Evolutionary conservation across 2,113 vertebrate genomes (phyloP).

Genomic region (Antennarius striatus): DNA sequence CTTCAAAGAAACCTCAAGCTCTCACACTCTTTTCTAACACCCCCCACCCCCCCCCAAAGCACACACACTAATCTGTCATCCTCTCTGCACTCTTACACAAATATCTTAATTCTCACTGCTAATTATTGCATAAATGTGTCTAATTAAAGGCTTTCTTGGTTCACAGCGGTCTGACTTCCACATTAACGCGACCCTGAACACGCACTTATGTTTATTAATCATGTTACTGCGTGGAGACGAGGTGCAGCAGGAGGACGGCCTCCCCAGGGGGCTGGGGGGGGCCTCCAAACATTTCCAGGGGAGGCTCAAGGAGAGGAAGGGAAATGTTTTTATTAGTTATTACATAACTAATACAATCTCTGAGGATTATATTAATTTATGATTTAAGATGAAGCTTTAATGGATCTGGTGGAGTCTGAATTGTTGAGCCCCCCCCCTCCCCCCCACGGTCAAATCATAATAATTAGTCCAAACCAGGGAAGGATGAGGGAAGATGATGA

Average conservation of each 20-base stretch:
- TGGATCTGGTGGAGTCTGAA: too few relatives aligned
- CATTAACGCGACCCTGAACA: neutral
- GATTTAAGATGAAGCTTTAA: too few relatives aligned
- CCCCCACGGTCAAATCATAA: too few relatives aligned
- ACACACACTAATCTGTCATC: neutral
- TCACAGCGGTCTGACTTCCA: neutral
- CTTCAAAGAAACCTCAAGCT: slow-evolving; percentile 52
- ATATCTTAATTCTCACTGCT: slow-evolving; percentile 1
- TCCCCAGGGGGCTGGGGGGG: neutral
- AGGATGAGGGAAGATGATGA: neutral
- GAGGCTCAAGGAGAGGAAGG: too few relatives aligned
- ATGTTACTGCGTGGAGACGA: neutral
- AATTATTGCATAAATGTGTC: neutral
- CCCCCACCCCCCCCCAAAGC: too few relatives aligned
- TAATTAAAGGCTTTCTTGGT: neutral
- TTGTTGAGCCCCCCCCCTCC: too few relatives aligned
- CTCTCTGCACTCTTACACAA: neutral
- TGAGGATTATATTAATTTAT: too few relatives aligned
- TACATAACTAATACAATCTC: too few relatives aligned
- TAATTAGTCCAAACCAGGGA: neutral
- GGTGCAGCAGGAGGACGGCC: neutral
- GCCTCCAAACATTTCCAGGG: too few relatives aligned
- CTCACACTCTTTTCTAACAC: neutral
- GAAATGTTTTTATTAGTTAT: too few relatives aligned
- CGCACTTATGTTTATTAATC: neutral